Evolutionary conservation across 1,140 invertebrate species (phyloP), one percentile per base, ranked within the genome.

Genomic region (Drosophila sp.): DNA sequence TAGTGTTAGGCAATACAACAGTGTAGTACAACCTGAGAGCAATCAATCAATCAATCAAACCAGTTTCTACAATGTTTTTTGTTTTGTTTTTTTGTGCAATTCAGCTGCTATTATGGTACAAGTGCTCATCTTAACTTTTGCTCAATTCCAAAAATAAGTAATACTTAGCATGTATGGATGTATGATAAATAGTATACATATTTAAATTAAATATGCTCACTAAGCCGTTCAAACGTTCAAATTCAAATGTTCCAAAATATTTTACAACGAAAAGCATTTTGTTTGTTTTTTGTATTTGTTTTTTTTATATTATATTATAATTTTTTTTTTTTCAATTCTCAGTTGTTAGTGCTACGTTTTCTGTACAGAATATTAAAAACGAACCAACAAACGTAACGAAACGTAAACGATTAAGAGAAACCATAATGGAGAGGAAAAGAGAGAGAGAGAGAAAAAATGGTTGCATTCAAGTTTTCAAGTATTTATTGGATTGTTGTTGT

Each of bases 31-130:
- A 70, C 83, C 82, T 87, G 82, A 79, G 64, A 53, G 83, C 83
- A 89, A 89, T 87, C 64, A 89, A 69, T 83, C 83, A 89, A 89
- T 87, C 64, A 89, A 69, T 83, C 76, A 87, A 84, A 87, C 72
- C 75, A 81, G 45, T 82, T 89, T 87, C 82, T 87, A 87, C 82
- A 43, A 59, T 71, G 57, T 57, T 62, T 40, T 21, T 69, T 45
- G n/a, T 48, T 65, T 80, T 41, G 51, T 77, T 63, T 65, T 63
- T 40, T 48, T 40, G 81, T 87, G 82, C 82, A 87, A 82, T 50
- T 86, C 83, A 89, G 82, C 82, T 82, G 67, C 82, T 87, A 53
- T 75, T 87, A 76, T 86, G 51, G 61, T 87, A 87, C 82, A 87
- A 87, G 82, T 87, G 82, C 82, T 87, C 82, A 87, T 89, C 82